Conservation (phyloP, 2,888 invertebrate species). For the Andrena chrysosceles region DNA sequence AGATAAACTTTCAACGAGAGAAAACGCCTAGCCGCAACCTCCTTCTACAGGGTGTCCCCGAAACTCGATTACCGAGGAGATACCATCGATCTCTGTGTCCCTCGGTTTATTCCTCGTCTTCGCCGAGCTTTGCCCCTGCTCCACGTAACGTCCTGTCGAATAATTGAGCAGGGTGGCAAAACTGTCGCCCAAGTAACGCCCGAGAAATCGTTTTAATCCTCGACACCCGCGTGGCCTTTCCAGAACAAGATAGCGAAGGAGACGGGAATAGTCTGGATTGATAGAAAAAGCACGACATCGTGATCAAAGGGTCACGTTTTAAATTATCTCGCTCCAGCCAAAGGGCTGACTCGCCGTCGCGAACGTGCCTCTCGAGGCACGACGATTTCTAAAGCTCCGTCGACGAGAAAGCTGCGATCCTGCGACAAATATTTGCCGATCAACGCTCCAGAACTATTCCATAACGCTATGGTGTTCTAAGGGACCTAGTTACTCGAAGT, state of each 20-base stretch:
- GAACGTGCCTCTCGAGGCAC: neutral
- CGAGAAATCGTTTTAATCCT: neutral
- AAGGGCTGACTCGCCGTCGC: neutral
- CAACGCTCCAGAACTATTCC: neutral
- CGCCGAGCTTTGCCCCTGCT: neutral
- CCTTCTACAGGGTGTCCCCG: slow-evolving; percentile 45
- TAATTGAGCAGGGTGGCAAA: neutral
- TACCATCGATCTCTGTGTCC: neutral
- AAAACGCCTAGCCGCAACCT: slow-evolving; percentile 56
- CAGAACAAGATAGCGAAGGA: neutral
- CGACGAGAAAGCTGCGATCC: neutral
- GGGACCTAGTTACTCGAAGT: neutral
- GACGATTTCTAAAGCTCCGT: neutral
- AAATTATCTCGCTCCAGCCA: neutral
- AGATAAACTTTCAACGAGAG: slow-evolving; percentile 61
- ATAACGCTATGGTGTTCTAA: neutral
- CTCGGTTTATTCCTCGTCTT: neutral
- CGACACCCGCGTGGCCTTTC: neutral
- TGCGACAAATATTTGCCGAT: slow-evolving; percentile 10
- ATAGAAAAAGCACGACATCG: neutral
- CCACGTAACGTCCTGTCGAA: neutral
- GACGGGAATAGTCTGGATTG: neutral
- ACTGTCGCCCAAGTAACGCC: neutral
- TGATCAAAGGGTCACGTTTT: slow-evolving; percentile 10
- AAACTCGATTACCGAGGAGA: slow-evolving; percentile 16